Evolutionary conservation across 2,888 invertebrate species (phyloP).

Genomic region (Hydraecia micacea): DNA sequence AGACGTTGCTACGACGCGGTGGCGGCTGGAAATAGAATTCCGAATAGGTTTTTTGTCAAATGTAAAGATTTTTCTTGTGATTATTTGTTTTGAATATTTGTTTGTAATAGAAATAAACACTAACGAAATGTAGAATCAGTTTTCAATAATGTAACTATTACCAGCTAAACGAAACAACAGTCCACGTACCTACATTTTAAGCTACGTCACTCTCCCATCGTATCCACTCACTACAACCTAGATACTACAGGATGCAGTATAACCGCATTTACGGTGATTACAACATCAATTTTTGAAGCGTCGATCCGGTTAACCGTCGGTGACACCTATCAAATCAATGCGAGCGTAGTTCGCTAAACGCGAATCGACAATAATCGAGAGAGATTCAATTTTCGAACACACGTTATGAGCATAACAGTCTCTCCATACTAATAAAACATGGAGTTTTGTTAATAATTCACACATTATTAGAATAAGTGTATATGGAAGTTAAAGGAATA

Average conservation of each 20-base stretch:
- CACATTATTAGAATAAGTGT: slow-evolving; percentile 12
- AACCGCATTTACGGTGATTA: slow-evolving; percentile 34
- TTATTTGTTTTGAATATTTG: not conserved
- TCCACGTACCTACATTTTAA: not conserved
- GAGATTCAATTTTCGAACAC: slow-evolving; percentile 48
- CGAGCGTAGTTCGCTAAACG: slow-evolving; percentile 47
- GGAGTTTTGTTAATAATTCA: not conserved
- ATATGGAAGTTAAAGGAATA: slow-evolving; percentile 11
- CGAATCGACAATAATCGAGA: slow-evolving; percentile 28
- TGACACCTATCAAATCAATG: slow-evolving; percentile 65
- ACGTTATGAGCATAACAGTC: not conserved
- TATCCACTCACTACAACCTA: not conserved
- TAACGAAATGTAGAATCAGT: not conserved
- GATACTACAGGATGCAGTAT: not conserved
- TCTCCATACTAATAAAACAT: not conserved
- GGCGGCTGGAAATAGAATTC: slow-evolving; percentile 14
- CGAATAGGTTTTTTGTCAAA: not conserved
- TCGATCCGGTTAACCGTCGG: slow-evolving; percentile 48
- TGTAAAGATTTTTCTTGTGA: not conserved
- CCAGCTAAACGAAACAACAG: not conserved
- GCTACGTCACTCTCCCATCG: not conserved
- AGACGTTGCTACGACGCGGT: slow-evolving; percentile 42
- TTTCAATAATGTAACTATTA: not conserved
- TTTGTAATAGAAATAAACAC: not conserved
- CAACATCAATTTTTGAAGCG: slow-evolving; percentile 55